phyloP scores from a whole-genome alignment of 2,888 invertebrate genomes.

The Drosophila formosana region DNA sequence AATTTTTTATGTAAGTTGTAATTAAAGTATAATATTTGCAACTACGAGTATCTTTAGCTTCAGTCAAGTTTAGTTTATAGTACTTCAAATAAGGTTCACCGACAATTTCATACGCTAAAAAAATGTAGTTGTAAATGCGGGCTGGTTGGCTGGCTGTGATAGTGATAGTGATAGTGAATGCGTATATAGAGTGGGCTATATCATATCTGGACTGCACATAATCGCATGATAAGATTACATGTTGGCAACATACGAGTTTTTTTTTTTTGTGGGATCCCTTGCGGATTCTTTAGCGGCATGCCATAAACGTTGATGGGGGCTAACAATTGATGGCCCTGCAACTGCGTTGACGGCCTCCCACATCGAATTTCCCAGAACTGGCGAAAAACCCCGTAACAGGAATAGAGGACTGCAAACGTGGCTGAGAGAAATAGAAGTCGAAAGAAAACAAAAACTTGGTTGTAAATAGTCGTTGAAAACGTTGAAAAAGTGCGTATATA shows the following conservation, averaged over 20 bases:
- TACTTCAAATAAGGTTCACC: not conserved
- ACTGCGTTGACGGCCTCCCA: not conserved
- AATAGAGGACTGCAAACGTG: conserved; percentile 37
- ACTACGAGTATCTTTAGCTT: not conserved
- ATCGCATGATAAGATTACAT: conserved; percentile 51
- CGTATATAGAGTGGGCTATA: conserved; percentile 28
- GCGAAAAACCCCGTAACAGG: not conserved
- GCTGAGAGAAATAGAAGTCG: conserved; percentile 14
- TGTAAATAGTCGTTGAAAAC: conserved; percentile 55
- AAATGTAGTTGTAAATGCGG: conserved; percentile 33
- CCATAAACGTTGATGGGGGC: not conserved
- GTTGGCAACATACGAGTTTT: conserved; percentile 11
- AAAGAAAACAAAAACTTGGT: conserved; percentile 30
- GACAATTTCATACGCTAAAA: conserved; percentile 10
- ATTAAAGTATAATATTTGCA: not conserved
- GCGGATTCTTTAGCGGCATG: not conserved
- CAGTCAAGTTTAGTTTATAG: not conserved
- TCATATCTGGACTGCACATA: conserved; percentile 53
- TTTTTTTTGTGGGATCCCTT: conserved; percentile 3
- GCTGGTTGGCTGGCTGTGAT: conserved; percentile 18
- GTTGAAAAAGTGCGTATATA: conserved; percentile 70
- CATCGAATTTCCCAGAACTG: conserved; percentile 27
- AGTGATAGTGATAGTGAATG: conserved; percentile 20
- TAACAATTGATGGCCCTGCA: conserved; percentile 20
- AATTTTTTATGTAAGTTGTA: too few relatives aligned